A percentile compares a stretch with the other conserved stretches of the same genome.
phyloP scores from a whole-genome alignment of 2,888 invertebrate species.

The Mycalesis mineus region DNA sequence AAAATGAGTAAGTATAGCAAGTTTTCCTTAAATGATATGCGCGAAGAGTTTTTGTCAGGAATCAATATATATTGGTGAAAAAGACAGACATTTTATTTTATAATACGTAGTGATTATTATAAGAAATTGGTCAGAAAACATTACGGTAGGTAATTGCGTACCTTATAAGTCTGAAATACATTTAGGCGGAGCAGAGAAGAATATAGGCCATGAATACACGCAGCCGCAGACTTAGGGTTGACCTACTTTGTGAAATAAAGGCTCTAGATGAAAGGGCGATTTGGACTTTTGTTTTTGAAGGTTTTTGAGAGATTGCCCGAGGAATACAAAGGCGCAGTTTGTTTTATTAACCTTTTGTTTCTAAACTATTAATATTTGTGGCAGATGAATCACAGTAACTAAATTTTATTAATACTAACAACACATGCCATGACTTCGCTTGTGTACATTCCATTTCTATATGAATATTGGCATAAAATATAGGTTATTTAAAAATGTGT shows the following conservation, averaged over 20 bases:
- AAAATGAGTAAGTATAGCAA: no score
- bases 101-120: no score
- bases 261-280: slow-evolving; percentile 23
- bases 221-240: slow-evolving; percentile 24
- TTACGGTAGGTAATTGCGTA: slow-evolving; percentile 15
- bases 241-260: slow-evolving; percentile 26
- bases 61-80: no score
- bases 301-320: slow-evolving; percentile 12
- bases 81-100: no score
- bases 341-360: slow-evolving; percentile 4
- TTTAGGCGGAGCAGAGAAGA: slow-evolving; percentile 22
- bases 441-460: no score
- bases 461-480: no score
- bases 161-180: slow-evolving; percentile 23
- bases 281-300: slow-evolving; percentile 19
- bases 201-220: slow-evolving; percentile 24
- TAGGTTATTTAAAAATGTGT: no score
- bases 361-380: not conserved
- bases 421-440: no score
- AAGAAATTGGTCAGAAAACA: slow-evolving; percentile 14
- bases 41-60: no score
- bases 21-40: no score
- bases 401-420: not conserved
- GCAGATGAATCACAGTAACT: not conserved
- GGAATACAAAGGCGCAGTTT: slow-evolving; percentile 3